phyloP scores from a whole-genome alignment of 2,113 vertebrate genomes.

The Phyllostomus hastatus region DNA sequence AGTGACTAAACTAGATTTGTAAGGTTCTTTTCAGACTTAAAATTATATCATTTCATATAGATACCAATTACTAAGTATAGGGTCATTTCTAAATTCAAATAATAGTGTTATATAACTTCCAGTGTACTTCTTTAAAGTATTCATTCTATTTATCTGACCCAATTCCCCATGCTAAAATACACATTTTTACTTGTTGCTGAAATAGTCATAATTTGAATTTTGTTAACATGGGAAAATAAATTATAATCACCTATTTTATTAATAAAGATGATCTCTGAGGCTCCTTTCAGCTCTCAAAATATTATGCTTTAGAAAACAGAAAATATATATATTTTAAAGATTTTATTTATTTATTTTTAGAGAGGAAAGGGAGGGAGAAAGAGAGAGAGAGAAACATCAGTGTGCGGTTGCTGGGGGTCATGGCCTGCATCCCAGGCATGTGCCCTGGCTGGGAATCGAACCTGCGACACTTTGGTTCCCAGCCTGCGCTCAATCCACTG shows the following conservation, averaged over 20 bases:
- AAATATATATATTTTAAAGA: too few relatives aligned
- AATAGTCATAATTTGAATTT: neutral
- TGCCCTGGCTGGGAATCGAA: too few relatives aligned
- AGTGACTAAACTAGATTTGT: neutral
- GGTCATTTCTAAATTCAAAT: constrained; percentile 28
- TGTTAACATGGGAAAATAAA: constrained; percentile 27
- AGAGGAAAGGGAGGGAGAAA: too few relatives aligned
- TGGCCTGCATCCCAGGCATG: too few relatives aligned
- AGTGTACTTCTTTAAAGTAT: neutral
- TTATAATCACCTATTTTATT: neutral
- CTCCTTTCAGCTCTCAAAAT: neutral
- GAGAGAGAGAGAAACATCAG: too few relatives aligned
- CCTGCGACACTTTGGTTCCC: too few relatives aligned
- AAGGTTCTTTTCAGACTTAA: neutral
- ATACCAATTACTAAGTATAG: neutral
- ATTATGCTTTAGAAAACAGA: neutral
- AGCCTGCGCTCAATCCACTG: too few relatives aligned
- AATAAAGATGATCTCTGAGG: neutral
- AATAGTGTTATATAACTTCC: neutral
- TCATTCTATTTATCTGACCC: neutral
- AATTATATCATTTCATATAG: neutral
- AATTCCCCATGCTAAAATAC: neutral
- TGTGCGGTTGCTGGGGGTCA: too few relatives aligned
- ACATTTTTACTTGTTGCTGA: constrained; percentile 17
- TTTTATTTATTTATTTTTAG: too few relatives aligned